Percentiles rank a stretch among this genome's conserved stretches.
These are phyloP conservation scores for Rhabdomys dilectus DNA, from an alignment of 2,113 vertebrate genomes.

Conservation along the genomic window DNA sequence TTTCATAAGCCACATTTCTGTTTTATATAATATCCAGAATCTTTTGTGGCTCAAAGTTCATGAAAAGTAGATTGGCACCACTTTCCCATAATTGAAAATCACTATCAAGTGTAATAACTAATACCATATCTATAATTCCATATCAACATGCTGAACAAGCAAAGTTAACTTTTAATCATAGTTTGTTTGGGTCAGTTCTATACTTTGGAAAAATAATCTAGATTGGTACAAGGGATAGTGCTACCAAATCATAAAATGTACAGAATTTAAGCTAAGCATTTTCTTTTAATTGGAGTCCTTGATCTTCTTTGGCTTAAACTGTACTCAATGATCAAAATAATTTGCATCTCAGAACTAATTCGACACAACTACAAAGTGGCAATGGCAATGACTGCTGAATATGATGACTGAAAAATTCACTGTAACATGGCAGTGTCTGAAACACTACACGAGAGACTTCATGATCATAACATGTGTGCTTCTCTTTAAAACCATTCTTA, in stretches of 20 bases:
- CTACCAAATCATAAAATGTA: background rate
- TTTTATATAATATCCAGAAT: background rate
- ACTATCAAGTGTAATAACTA: background rate
- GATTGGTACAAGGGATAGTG: background rate
- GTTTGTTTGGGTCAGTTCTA: background rate
- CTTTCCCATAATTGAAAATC: background rate
- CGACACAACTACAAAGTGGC: background rate
- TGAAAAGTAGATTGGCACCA: background rate
- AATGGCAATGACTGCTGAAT: background rate
- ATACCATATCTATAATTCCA: background rate
- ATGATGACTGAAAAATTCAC: background rate
- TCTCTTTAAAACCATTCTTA: constrained; percentile 4
- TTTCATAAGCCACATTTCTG: background rate
- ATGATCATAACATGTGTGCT: background rate
- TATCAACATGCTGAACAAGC: background rate
- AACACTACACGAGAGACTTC: background rate
- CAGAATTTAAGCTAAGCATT: background rate
- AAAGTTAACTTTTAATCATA: background rate
- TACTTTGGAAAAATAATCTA: background rate
- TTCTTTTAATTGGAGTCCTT: background rate
- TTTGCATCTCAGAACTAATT: background rate
- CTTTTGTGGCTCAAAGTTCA: background rate
- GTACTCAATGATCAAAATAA: background rate
- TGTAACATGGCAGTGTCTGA: background rate
- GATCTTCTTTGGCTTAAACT: background rate